Conservation (phyloP, 2,113 vertebrate species). For the Neofelis nebulosa region DNA sequence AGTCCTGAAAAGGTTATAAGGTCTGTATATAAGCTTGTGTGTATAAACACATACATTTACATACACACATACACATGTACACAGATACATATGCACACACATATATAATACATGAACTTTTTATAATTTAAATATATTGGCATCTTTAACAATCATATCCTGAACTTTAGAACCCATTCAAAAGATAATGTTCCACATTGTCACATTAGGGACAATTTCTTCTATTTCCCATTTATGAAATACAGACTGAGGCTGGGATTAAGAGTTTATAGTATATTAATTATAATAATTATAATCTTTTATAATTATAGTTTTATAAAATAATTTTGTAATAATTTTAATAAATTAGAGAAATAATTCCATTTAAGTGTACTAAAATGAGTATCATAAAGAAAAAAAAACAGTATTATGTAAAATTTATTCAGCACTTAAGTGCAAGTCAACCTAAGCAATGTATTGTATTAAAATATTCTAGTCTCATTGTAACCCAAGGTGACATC, state of each 20-base stretch:
- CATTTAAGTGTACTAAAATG: neutral
- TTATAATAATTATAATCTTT: neutral
- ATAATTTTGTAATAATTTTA: neutral
- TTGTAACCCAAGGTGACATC: neutral
- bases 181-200: neutral
- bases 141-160: neutral
- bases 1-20: slow-evolving; percentile 24
- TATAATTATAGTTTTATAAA: neutral
- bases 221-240: neutral
- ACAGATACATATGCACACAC: neutral
- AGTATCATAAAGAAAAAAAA: neutral
- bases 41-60: neutral
- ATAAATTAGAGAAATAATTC: neutral
- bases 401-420: neutral
- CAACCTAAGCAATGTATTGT: neutral
- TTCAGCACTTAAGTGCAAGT: neutral
- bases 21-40: neutral
- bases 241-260: neutral
- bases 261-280: neutral
- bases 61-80: accelerated
- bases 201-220: neutral
- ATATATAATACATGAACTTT: neutral
- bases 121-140: neutral
- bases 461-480: neutral
- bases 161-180: neutral